These are phyloP conservation scores for Potamilus streckersoni DNA, from an alignment of 1,140 invertebrate genomes.

Conservation along the genomic window DNA sequence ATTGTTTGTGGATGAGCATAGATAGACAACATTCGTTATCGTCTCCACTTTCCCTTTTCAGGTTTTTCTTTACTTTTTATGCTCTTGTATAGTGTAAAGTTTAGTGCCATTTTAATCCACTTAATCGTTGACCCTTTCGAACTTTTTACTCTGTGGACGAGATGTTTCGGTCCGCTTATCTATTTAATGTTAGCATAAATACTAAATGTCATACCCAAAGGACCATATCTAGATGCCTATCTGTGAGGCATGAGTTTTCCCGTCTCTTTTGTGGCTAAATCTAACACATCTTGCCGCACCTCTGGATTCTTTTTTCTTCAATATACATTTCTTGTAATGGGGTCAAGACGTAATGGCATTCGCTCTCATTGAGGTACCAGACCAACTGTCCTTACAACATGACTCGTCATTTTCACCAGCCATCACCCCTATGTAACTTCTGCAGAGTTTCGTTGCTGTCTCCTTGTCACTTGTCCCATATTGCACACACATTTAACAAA, in stretches of 20 bases:
- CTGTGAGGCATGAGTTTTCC: neutral
- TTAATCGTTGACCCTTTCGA: slow-evolving; percentile 17
- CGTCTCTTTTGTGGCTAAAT: slow-evolving; percentile 2
- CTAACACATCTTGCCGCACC: slow-evolving; percentile 1
- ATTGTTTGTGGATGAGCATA: slow-evolving; percentile 15
- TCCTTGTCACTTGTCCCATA: neutral
- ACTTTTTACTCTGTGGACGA: slow-evolving; percentile 13
- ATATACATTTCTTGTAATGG: slow-evolving; percentile 16
- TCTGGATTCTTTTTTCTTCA: neutral
- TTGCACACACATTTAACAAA: neutral
- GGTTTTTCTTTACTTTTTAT: neutral
- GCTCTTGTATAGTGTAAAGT: no score
- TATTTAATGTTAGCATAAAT: neutral
- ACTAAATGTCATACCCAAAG: slow-evolving; percentile 1
- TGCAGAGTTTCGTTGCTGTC: neutral
- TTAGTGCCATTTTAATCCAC: neutral
- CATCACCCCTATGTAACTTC: neutral
- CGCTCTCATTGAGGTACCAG: no score
- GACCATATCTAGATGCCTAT: neutral
- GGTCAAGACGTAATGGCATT: neutral
- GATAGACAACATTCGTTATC: neutral
- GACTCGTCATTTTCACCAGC: neutral
- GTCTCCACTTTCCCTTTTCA: slow-evolving; percentile 3
- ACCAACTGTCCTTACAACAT: neutral
- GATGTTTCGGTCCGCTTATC: slow-evolving; percentile 6